Conservation (phyloP, 2,888 invertebrate species). For the Nymphalis polychloros region DNA sequence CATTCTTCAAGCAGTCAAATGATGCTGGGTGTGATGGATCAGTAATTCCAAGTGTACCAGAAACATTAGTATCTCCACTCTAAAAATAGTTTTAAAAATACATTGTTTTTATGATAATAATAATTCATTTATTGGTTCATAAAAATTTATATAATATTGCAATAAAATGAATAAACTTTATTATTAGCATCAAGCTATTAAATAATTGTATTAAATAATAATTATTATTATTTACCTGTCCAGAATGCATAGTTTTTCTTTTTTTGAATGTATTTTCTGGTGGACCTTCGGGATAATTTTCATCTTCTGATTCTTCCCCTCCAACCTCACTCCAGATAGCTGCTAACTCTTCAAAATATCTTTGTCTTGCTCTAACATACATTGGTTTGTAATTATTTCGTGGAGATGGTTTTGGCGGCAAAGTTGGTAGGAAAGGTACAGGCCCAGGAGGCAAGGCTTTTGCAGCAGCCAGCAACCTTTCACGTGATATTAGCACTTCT, state of each 20-base stretch:
- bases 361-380: constrained; percentile 78
- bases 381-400: constrained; percentile 77
- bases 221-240: constrained; percentile 50
- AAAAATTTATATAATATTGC: too few species aligned
- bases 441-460: constrained; percentile 85
- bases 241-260: constrained; percentile 75
- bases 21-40: constrained; percentile 66
- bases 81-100: constrained; percentile 47
- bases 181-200: too few species aligned
- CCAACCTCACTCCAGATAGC: constrained; percentile 85
- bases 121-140: not conserved
- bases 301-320: constrained; percentile 89
- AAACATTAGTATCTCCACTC: constrained; percentile 63
- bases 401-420: constrained; percentile 62
- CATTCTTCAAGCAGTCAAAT: constrained; percentile 85
- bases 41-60: constrained; percentile 65
- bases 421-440: constrained; percentile 65
- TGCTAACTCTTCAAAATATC: constrained; percentile 85
- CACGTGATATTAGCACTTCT: constrained; percentile 88
- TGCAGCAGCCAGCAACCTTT: constrained; percentile 85
- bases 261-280: constrained; percentile 83
- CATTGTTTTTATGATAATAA: not conserved
- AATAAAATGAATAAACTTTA: too few species aligned
- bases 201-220: too few species aligned
- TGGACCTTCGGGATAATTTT: constrained; percentile 88